Base-by-base conservation (phyloP, 2,113 vertebrate species). In the Holacanthus passer region DNA sequence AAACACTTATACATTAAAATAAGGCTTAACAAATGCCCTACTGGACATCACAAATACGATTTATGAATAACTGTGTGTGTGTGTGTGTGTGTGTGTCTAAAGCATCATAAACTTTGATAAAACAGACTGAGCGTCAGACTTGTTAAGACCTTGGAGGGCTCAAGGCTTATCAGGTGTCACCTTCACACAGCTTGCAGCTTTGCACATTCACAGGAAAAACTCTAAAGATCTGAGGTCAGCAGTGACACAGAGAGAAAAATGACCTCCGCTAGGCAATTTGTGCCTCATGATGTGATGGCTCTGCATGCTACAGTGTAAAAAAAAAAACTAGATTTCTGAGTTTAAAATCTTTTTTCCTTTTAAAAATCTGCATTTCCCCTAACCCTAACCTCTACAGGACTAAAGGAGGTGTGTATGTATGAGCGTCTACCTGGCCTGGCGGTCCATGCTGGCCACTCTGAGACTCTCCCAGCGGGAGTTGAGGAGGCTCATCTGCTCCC, bases 381-480 rank as follows among this genome's bases (percentile, higher is more conserved):
- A n/a, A n/a, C n/a, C n/a, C n/a, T n/a, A n/a, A 55, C 24, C 11
- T 45, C 39, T 55, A 35, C 27, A 56, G 50, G 14, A 53, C 14
- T 22, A 2, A 67, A 43, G 16, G 8, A 62, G 8, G 56, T 71
- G 22, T 19, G 19, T 2, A 16, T n/a, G 32, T 27, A 19, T 31
- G 58, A 32, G 3, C 4, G 2, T 45, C n/a, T 66, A 99, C 99
- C 96, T 96, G 73, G 97, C 96, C 88, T 99, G 99, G 19, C 99
- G 95, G 88, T 97, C 97, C 99, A 99, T 99, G 87, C 98, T 99
- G n/a, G 94, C 96, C 74, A 99, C 96, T 27, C 99, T 91, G 0
- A 99, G 97, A 0, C 90, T 93, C 84, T 99, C 99, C 99, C 99
- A 99, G 72, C 99, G 96, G 0, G 97, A 96, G 73, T 99, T 99